These are phyloP conservation scores for Epirrita christyi DNA, from an alignment of 2,888 invertebrate genomes.

Conservation along the genomic window DNA sequence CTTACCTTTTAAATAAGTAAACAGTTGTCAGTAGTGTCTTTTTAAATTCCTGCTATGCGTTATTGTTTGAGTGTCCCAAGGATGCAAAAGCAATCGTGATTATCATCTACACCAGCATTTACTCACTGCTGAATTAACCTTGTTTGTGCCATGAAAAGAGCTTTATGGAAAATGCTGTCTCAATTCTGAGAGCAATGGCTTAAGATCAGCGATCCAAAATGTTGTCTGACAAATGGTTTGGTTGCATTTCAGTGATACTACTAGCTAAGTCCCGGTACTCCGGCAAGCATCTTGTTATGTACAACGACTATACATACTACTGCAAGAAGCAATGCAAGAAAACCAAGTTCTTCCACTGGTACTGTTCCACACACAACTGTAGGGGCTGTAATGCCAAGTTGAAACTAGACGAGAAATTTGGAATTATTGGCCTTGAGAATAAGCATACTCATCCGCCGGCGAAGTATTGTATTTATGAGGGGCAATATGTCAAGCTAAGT, in stretches of 20 bases:
- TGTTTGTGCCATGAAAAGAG: not conserved
- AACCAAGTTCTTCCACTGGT: slow-evolving; percentile 66
- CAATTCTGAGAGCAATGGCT: not conserved
- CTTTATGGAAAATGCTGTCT: not conserved
- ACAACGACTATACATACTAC: slow-evolving; percentile 71
- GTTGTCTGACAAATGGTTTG: slow-evolving; percentile 10
- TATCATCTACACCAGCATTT: too few species aligned
- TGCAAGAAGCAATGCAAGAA: slow-evolving; percentile 70
- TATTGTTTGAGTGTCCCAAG: too few species aligned
- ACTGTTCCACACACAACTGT: slow-evolving; percentile 74
- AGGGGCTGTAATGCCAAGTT: slow-evolving; percentile 72
- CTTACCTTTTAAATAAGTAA: too few species aligned
- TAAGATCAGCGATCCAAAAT: too few species aligned
- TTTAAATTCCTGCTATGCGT: too few species aligned
- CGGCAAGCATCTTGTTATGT: slow-evolving; percentile 67
- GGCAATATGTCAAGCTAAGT: slow-evolving; percentile 59
- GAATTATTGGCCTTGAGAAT: slow-evolving; percentile 55
- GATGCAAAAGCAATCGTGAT: too few species aligned
- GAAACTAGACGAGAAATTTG: slow-evolving; percentile 62
- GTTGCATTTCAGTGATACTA: slow-evolving; percentile 58
- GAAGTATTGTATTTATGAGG: slow-evolving; percentile 64
- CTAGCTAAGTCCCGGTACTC: slow-evolving; percentile 70
- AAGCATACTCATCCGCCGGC: slow-evolving; percentile 68
- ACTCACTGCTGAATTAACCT: too few species aligned
- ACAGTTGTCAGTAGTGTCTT: too few species aligned